A percentile compares a stretch with the other conserved stretches of the same genome.
These are phyloP conservation scores for Apodemus agrarius DNA, from an alignment of 2,797 vertebrate species.

Conservation along the genomic window DNA sequence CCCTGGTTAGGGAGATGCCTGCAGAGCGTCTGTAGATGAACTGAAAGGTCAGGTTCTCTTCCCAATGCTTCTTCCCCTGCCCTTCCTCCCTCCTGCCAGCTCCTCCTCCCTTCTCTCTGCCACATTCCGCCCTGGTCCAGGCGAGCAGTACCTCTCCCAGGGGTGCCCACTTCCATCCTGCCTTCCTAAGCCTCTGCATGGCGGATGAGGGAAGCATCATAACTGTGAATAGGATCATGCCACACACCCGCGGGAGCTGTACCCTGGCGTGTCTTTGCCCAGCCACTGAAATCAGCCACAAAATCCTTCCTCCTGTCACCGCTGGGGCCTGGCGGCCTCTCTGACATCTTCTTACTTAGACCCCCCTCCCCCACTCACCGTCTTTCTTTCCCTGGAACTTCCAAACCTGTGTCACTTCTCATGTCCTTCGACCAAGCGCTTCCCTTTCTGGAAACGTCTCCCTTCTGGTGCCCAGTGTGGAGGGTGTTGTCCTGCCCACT, in stretches of 20 bases:
- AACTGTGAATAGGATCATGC: background rate
- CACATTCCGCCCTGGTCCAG: background rate
- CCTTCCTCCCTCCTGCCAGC: background rate
- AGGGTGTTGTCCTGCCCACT: background rate
- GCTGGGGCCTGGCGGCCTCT: fast-evolving
- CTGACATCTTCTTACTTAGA: background rate
- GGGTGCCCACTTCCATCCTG: background rate
- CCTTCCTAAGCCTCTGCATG: fast-evolving
- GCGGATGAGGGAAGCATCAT: background rate
- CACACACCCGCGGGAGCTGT: background rate
- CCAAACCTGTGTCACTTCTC: background rate
- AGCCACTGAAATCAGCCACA: background rate
- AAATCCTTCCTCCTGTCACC: fast-evolving
- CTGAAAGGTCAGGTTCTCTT: background rate
- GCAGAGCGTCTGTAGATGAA: background rate
- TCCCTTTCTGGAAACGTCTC: background rate
- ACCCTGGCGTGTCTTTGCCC: fast-evolving
- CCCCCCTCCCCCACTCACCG: fast-evolving
- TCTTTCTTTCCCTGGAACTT: background rate
- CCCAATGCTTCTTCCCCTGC: too few species aligned
- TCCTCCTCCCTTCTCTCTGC: background rate
- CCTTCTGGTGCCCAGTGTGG: background rate
- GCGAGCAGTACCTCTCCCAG: background rate
- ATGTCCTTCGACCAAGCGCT: fast-evolving
- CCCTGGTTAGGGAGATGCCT: background rate